Evolutionary conservation across 2,888 invertebrate species (phyloP).

Genomic region (Cephus spinipes): DNA sequence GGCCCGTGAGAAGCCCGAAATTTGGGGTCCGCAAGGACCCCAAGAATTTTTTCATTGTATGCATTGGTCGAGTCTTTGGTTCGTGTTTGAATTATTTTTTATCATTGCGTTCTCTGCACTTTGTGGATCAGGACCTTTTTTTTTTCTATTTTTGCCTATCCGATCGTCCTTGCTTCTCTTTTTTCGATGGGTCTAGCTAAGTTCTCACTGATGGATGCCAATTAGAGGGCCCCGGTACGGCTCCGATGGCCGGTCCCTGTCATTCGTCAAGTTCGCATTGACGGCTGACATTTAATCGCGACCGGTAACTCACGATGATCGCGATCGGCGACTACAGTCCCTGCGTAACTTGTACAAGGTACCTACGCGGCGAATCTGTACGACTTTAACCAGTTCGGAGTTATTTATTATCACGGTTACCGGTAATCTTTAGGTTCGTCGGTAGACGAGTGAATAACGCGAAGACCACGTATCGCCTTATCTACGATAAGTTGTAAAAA

Average conservation of each 20-base stretch:
- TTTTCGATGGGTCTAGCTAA: background rate
- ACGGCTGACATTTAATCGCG: background rate
- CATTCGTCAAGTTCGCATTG: background rate
- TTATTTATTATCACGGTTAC: background rate
- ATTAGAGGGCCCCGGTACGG: background rate
- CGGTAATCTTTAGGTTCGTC: background rate
- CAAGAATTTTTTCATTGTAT: background rate
- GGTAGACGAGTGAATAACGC: background rate
- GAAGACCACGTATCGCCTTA: background rate
- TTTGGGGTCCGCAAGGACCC: background rate
- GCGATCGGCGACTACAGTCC: background rate
- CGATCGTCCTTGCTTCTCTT: background rate
- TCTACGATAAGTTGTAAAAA: background rate
- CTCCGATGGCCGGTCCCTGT: background rate
- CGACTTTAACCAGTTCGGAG: background rate
- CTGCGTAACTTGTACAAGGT: background rate
- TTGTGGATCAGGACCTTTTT: background rate
- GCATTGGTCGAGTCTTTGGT: background rate
- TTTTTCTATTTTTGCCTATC: background rate
- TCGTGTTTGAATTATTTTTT: background rate
- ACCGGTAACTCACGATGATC: background rate
- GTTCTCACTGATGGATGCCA: background rate
- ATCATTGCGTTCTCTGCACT: background rate
- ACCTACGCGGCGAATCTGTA: background rate
- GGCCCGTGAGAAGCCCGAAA: constrained; percentile 1